Evolutionary conservation across 1,140 invertebrate species (phyloP).

Genomic region (Chelonus insularis): DNA sequence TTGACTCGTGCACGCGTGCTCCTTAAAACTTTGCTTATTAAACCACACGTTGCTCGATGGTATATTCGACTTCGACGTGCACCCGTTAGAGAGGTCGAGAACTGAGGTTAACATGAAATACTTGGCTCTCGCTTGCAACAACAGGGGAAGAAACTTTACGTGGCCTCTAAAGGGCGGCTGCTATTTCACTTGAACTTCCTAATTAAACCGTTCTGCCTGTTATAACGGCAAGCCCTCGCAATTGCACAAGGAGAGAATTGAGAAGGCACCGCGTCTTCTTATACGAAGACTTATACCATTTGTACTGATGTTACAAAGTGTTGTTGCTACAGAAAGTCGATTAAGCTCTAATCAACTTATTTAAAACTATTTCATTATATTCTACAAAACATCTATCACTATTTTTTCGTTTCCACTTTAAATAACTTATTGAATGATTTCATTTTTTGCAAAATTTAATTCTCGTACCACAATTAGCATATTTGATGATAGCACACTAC

Average conservation of each 20-base stretch:
- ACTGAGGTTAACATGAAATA: conserved; percentile 36
- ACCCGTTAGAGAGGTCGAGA: conserved; percentile 21
- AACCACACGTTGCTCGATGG: conserved; percentile 33
- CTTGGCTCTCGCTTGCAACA: conserved; percentile 36
- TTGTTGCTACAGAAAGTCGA: conserved; percentile 28
- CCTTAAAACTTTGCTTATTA: conserved; percentile 42
- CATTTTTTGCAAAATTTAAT: too few relatives aligned
- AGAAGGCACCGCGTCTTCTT: neutral
- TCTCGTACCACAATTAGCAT: conserved; percentile 17
- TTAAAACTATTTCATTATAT: neutral
- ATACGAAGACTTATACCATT: neutral
- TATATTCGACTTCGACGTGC: conserved; percentile 31
- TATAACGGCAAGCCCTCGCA: conserved; percentile 22
- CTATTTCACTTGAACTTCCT: conserved; percentile 36
- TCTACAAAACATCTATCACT: too few relatives aligned
- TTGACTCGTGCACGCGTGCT: conserved; percentile 24
- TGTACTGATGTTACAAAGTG: conserved; percentile 24
- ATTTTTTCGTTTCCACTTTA: too few relatives aligned
- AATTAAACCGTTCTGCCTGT: conserved; percentile 33
- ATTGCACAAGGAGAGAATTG: neutral
- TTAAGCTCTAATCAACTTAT: conserved; percentile 32
- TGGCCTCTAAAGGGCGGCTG: conserved; percentile 25
- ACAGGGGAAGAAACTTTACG: conserved; percentile 33
- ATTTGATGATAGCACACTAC: conserved; percentile 3
- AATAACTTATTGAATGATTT: too few relatives aligned